Base-by-base conservation (phyloP, 2,797 vertebrate species). In the Zenarchopterus dispar region DNA sequence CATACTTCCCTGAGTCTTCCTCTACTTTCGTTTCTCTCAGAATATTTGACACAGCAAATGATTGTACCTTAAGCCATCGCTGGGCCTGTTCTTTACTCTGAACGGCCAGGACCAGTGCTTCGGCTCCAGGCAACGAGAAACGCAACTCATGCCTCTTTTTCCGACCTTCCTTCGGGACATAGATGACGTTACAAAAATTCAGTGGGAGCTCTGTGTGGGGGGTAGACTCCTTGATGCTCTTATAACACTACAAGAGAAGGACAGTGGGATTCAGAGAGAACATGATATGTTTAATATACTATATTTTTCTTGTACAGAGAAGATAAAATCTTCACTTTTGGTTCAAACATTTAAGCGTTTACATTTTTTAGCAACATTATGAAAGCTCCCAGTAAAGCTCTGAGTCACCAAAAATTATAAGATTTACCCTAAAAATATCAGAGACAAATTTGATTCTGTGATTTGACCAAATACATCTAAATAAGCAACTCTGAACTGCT, bases 1-100 rank as follows among this genome's bases (percentile, higher is more conserved):
- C 19, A n/a, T 16, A 17, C 18, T 9, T 13, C 21, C 18, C n/a
- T 0, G 0, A 18, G 22, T 56, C 23, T 23, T 10, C 13, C 10
- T 11, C 11, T 16, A 18, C n/a, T 22, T 23, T n/a, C 5, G 13
- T 42, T 21, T 39, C 51, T 48, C 53, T 62, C 33, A 62, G 19
- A 49, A 26, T 8, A 4, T 61, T 19, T 52, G 17, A 67, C 31
- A 13, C 0, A 23, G 22, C 19, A 23, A 56, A 51, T 24, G 13
- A 60, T 45, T 5, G 26, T 92, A 98, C 97, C 96, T 95, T 97
- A 67, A 99, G 93, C 98, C 98, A 99, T 75, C 96, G 94, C 77
- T 99, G 96, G 0, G 97, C 97, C 89, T 99, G 97, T 77, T 99
- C 97, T 81, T 93, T 95, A 90, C 96, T 99, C 91, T 98, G 97